Percentiles rank a stretch among this genome's conserved stretches.
Evolutionary conservation across 1,140 invertebrate species (phyloP).

Genomic region (Listronotus oregonensis): DNA sequence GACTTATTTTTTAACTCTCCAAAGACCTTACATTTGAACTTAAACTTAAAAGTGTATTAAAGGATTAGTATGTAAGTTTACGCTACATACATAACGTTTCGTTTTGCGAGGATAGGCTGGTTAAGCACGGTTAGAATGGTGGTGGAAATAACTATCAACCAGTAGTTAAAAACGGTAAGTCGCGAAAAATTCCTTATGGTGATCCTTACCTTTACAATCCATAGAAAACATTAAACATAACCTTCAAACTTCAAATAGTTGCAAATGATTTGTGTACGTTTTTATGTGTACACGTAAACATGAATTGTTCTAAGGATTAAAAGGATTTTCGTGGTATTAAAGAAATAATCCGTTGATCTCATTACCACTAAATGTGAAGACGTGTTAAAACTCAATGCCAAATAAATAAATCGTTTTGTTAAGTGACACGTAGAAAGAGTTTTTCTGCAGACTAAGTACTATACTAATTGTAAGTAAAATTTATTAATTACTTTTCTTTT

Average conservation of each 20-base stretch:
- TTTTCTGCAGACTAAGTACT: not conserved
- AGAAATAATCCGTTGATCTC: conserved; percentile 18
- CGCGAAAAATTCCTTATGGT: too few relatives aligned
- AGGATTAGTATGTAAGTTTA: too few relatives aligned
- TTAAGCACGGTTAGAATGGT: too few relatives aligned
- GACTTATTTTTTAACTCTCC: too few relatives aligned
- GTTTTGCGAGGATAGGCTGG: too few relatives aligned
- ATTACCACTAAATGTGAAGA: conserved; percentile 16
- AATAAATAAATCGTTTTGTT: not conserved
- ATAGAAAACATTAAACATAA: not conserved
- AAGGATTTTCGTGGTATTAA: conserved; percentile 12
- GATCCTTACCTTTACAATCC: too few relatives aligned
- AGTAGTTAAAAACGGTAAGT: too few relatives aligned
- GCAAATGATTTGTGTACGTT: not conserved
- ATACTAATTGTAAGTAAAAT: not conserved
- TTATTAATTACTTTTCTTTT: not conserved
- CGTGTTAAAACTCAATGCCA: conserved; percentile 32
- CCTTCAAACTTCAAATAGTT: not conserved
- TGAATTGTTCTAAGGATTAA: conserved; percentile 12
- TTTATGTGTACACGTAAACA: conserved; percentile 32
- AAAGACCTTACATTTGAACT: too few relatives aligned
- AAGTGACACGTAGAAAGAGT: conserved; percentile 5
- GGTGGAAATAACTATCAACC: too few relatives aligned
- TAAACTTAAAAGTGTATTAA: too few relatives aligned
- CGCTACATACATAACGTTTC: too few relatives aligned